phyloP scores from a whole-genome alignment of 2,113 vertebrate species.

The Bubo bubo region DNA sequence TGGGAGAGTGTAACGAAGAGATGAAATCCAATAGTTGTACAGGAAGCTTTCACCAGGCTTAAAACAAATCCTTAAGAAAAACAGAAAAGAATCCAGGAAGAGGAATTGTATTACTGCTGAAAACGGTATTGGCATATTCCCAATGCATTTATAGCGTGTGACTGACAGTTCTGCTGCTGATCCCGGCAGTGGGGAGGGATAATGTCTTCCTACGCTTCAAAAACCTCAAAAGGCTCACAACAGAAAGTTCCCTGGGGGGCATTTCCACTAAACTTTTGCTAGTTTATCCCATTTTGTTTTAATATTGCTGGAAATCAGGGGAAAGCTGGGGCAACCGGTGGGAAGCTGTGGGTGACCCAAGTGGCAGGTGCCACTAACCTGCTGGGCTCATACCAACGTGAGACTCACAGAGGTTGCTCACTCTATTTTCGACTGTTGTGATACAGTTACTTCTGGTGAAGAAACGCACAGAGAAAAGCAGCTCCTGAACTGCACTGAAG shows the following conservation, averaged over 20 bases:
- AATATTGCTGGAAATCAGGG: not conserved
- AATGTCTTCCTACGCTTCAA: not conserved
- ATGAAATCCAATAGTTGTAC: conserved; percentile 55
- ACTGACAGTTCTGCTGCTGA: conserved; percentile 36
- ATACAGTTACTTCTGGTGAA: not conserved
- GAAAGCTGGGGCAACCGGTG: not conserved
- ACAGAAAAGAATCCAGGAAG: conserved; percentile 49
- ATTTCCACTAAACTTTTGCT: not conserved
- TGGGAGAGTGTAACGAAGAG: conserved; percentile 44
- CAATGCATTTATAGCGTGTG: not conserved
- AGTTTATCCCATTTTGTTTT: not conserved
- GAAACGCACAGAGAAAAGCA: rapidly evolving
- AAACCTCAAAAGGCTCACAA: not conserved
- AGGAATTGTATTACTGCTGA: conserved; percentile 63
- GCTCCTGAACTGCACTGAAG: not conserved
- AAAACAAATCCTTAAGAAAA: conserved; percentile 64
- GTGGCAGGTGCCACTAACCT: not conserved
- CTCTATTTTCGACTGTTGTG: rapidly evolving
- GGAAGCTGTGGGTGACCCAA: not conserved
- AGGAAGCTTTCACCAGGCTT: conserved; percentile 64
- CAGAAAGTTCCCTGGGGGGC: not conserved
- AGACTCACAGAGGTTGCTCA: no score
- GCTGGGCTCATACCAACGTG: rapidly evolving
- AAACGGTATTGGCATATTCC: conserved; percentile 53
- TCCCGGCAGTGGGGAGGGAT: not conserved